Conservation (phyloP, 2,888 invertebrate species). For the Diogma glabrata region DNA sequence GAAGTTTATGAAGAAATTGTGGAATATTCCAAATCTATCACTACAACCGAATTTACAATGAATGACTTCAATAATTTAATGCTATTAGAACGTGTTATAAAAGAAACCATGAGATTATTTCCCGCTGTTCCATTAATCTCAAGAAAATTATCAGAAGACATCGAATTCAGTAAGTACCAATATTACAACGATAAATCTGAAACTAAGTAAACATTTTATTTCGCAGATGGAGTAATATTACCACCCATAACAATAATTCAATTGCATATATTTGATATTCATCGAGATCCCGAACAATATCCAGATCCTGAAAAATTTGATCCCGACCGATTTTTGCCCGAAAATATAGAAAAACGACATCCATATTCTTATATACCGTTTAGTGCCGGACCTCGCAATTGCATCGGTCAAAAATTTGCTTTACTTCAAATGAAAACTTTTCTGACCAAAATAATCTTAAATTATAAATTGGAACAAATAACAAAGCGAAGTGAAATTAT, state of each 20-base stretch:
- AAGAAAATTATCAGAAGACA: slow-evolving; percentile 30
- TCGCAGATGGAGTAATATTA: slow-evolving; percentile 27
- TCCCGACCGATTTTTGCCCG: slow-evolving; percentile 43
- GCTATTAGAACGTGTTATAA: slow-evolving; percentile 44
- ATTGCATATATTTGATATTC: slow-evolving; percentile 49
- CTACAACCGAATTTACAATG: slow-evolving; percentile 26
- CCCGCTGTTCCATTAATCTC: slow-evolving; percentile 43
- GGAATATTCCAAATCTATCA: slow-evolving; percentile 30
- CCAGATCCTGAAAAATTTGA: slow-evolving; percentile 49
- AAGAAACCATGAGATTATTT: slow-evolving; percentile 42
- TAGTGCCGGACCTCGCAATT: slow-evolving; percentile 56
- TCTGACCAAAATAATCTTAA: slow-evolving; percentile 42
- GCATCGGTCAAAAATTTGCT: slow-evolving; percentile 58
- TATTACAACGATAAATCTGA: no score
- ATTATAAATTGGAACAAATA: slow-evolving; percentile 40
- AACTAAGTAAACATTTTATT: no score
- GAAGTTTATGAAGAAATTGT: slow-evolving; percentile 37
- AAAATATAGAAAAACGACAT: slow-evolving; percentile 40
- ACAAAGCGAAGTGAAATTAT: slow-evolving; percentile 37
- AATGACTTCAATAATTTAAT: slow-evolving; percentile 28
- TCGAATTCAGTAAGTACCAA: no score
- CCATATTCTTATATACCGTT: slow-evolving; percentile 54
- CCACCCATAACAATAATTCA: slow-evolving; percentile 41
- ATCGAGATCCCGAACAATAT: slow-evolving; percentile 51
- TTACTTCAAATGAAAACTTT: slow-evolving; percentile 49